Evolutionary conservation across 2,797 vertebrate species (phyloP).

Genomic region (Neopelma chrysocephalum): DNA sequence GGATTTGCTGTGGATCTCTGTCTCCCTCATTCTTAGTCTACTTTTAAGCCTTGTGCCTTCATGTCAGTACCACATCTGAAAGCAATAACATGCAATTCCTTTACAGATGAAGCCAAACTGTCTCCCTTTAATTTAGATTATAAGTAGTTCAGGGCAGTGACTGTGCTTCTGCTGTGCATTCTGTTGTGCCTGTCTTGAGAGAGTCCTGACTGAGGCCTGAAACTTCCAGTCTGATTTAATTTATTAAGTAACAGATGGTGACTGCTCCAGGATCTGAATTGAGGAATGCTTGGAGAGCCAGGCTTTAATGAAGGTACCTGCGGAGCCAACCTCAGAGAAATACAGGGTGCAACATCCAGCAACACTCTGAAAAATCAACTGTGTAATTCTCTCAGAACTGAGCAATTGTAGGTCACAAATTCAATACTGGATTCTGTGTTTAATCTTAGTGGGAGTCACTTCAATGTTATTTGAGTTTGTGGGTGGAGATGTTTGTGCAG

Average conservation of each 20-base stretch:
- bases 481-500: constrained; percentile 49
- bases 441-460: constrained; percentile 9
- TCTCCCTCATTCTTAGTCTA: background rate
- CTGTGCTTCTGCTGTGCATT: background rate
- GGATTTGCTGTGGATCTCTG: background rate
- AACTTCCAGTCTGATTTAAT: background rate
- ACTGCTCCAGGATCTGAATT: background rate
- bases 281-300: background rate
- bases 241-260: background rate
- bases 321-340: background rate
- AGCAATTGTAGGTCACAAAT: background rate
- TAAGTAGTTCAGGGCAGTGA: background rate
- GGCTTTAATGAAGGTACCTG: background rate
- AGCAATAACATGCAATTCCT: background rate
- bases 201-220: background rate
- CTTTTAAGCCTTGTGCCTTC: background rate
- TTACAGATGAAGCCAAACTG: background rate
- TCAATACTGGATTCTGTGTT: background rate
- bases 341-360: background rate
- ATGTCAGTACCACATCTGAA: background rate
- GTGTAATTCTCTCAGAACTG: background rate
- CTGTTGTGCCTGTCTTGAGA: background rate
- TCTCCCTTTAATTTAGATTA: background rate
- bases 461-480: background rate
- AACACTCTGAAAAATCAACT: background rate